Evolutionary conservation across 1,140 invertebrate genomes (phyloP), one percentile per base, ranked within the genome.

Genomic region (Tetraneura akinire): DNA sequence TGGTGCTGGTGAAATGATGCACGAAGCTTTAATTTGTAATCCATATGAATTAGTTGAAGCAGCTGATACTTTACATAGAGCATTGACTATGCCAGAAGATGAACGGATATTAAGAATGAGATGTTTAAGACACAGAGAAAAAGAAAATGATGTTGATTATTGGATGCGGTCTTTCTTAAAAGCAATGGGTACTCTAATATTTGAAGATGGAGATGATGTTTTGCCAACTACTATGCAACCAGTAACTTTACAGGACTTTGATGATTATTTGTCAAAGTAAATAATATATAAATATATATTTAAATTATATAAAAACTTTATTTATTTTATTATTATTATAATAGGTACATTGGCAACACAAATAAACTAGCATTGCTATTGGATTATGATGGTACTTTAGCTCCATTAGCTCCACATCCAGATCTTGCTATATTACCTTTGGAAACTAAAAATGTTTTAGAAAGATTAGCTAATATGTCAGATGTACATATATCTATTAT

Each of bases 1-100:
- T 80, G 94, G 94, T 10, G 94, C 94, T 16, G 93, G 93, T 2
- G 93, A 94, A 85, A 95, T 93, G 88, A 96, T 96, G 94, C 93
- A 95, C 85, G 94, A 96, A 85, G 92, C 92, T 14, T 87, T 96
- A 2, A 90, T 95, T 66, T 95, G 94, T 83, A 96, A 96, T 86
- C 95, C 95, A 1, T 96, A 96, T 84, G 94, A 96, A 85, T 90
- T 96, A 32, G 91, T 94, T 83, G 92, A 93, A 81, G 93, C 93
- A 16, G 93, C 94, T 26, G 93, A 96, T 86, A 91, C 93, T 49
- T 92, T 96, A 82, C 92, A 96, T 84, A 82, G 92, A 84, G 94
- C 94, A 0, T 85, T 96, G 0, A 94, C 92, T 29, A 96, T 96
- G 94, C 93, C 94, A 0, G 91, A 93, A 84, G 94, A 96, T 83